phyloP scores from a whole-genome alignment of 2,888 invertebrate species.

The Holacanthella duospinosa region DNA sequence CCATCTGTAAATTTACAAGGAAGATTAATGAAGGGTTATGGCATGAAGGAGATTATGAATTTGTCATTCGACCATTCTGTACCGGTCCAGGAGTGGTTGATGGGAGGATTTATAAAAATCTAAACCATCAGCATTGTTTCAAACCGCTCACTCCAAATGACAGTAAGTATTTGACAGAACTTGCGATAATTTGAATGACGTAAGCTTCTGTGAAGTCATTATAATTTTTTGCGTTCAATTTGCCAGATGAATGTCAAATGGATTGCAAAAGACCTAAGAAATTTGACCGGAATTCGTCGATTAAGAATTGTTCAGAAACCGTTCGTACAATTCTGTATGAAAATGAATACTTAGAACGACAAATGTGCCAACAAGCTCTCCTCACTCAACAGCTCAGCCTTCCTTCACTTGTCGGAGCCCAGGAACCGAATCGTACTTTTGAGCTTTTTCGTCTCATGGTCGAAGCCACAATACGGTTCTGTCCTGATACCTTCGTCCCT shows the following conservation, averaged over 20 bases:
- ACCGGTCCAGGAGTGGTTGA: neutral
- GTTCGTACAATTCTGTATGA: neutral
- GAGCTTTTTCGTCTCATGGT: neutral
- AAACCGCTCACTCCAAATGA: neutral
- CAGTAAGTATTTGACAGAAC: too few relatives aligned
- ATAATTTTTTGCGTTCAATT: too few relatives aligned
- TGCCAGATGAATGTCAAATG: too few relatives aligned
- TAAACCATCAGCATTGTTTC: neutral
- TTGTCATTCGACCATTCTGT: neutral
- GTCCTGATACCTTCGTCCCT: neutral
- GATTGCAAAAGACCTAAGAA: too few relatives aligned
- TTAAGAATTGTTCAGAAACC: neutral
- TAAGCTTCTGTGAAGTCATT: too few relatives aligned
- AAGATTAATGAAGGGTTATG: neutral
- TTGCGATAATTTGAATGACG: too few relatives aligned
- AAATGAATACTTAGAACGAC: neutral
- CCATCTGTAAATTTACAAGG: neutral
- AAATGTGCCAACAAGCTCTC: neutral
- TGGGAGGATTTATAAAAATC: neutral
- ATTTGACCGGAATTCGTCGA: neutral
- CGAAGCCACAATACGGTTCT: neutral
- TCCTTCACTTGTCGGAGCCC: neutral
- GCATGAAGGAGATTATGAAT: neutral
- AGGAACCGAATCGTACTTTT: neutral
- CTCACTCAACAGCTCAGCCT: constrained; percentile 10